Evolutionary conservation across 2,888 invertebrate species (phyloP), one percentile per base, ranked within the genome.

Genomic region (Polietes domitor): DNA sequence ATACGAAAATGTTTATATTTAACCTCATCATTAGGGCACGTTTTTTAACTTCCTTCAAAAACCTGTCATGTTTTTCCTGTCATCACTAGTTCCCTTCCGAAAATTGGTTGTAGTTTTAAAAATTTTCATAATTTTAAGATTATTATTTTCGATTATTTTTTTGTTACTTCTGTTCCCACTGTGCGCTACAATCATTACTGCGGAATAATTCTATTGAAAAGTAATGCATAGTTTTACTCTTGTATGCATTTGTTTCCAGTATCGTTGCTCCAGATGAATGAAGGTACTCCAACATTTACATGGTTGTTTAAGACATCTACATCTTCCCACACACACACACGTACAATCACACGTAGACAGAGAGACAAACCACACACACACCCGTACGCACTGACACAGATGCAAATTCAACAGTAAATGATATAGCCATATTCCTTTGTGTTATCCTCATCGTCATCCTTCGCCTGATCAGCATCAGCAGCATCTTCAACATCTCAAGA

Each of bases 231-330:
- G 10, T 58, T 68, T 15, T 21, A 68, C 43, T 43, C 28, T 12
- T 55, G 12, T 61, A 15, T 61, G 15, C 61, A 4, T 28, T 28
- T 47, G 28, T 1, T 12, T 7, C 32, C 28, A 58, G 26, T 12
- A 21, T 17, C 58, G 1, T 73, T 80, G 72, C 61, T 65, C 55
- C 37, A 77, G 74, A 80, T 77, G 77, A 80, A 80, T 77, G 24
- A 80, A 83, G 77, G 77, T 83, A 83, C 77, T 80, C 74, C 61
- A 74, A 77, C 53, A 65, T 75, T 77, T 80, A 68, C 63, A 77
- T 83, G 83, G 77, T 80, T 74, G 77, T 74, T 77, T 80, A 75
- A 50, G 77, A 73, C 65, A 77, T 55, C 32, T 70, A 71, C 28
- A 61, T 61, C 37, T 41, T 65, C 10, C 58, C 28, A 28, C 47